These are phyloP conservation scores for Silurus meridionalis DNA, from an alignment of 2,113 vertebrate species.

Conservation along the genomic window DNA sequence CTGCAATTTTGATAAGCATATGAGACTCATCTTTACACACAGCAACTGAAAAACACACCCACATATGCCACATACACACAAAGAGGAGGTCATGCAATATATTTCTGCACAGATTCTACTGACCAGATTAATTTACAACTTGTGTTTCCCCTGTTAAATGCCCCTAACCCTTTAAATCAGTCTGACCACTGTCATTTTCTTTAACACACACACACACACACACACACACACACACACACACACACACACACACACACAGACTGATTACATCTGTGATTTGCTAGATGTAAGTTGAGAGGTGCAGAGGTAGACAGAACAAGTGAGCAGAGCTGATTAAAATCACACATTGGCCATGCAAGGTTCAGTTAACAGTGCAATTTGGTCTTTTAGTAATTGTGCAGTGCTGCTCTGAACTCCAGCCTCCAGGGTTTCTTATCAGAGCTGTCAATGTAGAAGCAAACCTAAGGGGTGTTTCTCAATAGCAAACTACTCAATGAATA, in stretches of 20 bases:
- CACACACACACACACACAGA: constrained; percentile 10
- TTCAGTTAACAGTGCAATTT: constrained; percentile 44
- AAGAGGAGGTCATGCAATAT: too few species aligned
- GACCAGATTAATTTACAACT: too few species aligned
- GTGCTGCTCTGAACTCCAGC: constrained; percentile 38
- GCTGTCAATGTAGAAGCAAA: constrained; percentile 19
- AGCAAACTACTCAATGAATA: constrained; percentile 33
- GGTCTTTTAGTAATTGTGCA: constrained; percentile 44
- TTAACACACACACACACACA: too few species aligned
- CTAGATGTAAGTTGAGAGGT: too few species aligned
- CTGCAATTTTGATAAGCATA: neutral
- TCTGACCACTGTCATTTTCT: too few species aligned
- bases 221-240: constrained; percentile 25
- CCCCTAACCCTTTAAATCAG: too few species aligned
- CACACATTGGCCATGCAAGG: constrained; percentile 21
- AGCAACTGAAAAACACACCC: neutral
- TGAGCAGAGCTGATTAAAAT: constrained; percentile 49
- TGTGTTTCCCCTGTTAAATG: too few species aligned
- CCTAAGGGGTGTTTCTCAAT: constrained; percentile 34
- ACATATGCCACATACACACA: constrained; percentile 32
- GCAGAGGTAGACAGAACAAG: neutral
- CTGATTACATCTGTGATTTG: neutral
- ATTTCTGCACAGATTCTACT: too few species aligned
- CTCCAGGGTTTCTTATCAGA: constrained; percentile 27
- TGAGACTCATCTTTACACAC: constrained; percentile 17